Conservation (phyloP, 2,888 invertebrate species). For the Cosmopolites sordidus region DNA sequence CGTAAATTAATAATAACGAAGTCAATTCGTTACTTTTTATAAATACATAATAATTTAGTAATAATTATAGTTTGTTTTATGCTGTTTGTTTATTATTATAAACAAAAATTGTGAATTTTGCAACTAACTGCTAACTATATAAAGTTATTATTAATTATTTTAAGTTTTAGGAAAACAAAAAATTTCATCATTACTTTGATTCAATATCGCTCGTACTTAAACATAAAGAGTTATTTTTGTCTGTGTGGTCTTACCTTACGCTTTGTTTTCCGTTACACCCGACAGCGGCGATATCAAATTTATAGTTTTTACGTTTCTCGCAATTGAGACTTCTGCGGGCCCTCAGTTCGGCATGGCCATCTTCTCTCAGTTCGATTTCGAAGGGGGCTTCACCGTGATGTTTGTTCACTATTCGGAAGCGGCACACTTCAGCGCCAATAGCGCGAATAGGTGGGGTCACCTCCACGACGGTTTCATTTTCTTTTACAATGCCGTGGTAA, state of each 20-base stretch:
- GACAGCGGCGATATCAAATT: slow-evolving; percentile 91
- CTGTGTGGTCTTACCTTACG: slow-evolving; percentile 47
- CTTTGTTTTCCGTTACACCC: slow-evolving; percentile 80
- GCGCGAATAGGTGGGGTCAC: slow-evolving; percentile 89
- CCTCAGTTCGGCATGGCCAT: slow-evolving; percentile 78
- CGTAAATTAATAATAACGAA: too few relatives aligned
- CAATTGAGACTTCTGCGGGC: slow-evolving; percentile 84
- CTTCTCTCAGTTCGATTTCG: slow-evolving; percentile 46
- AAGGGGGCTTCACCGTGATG: slow-evolving; percentile 94
- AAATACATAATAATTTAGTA: too few relatives aligned
- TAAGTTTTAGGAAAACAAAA: too few relatives aligned
- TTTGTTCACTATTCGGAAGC: slow-evolving; percentile 85
- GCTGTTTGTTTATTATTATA: too few relatives aligned
- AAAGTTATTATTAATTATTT: too few relatives aligned
- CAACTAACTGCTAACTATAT: too few relatives aligned
- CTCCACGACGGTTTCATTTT: slow-evolving; percentile 89
- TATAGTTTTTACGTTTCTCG: slow-evolving; percentile 90
- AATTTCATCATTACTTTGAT: too few relatives aligned
- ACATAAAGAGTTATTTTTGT: too few relatives aligned
- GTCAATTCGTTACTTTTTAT: too few relatives aligned
- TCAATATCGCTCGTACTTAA: too few relatives aligned
- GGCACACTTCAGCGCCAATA: slow-evolving; percentile 61
- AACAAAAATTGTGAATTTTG: too few relatives aligned
- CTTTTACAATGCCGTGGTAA: slow-evolving; percentile 88
- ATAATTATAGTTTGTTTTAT: too few relatives aligned